phyloP scores from a whole-genome alignment of 1,140 invertebrate species.

The Protaetia brevitarsis region DNA sequence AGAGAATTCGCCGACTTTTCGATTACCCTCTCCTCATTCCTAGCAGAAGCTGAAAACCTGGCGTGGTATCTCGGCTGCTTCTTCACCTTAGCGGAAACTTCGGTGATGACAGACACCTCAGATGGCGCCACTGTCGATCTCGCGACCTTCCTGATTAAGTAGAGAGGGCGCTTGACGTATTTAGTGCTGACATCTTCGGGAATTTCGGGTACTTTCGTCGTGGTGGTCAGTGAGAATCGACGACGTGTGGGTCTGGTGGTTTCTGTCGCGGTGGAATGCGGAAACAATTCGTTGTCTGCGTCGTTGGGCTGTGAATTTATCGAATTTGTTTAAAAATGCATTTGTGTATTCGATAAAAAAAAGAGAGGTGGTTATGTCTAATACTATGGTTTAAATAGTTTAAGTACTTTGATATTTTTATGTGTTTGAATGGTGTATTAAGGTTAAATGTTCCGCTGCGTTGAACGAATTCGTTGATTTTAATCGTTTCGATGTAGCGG shows the following conservation, averaged over 20 bases:
- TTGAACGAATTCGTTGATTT: not conserved
- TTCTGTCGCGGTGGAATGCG: conserved; percentile 27
- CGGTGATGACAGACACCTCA: not conserved
- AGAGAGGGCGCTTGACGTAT: conserved; percentile 24
- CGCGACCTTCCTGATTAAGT: conserved; percentile 25
- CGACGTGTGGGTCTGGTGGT: conserved; percentile 28
- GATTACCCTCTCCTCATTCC: not conserved
- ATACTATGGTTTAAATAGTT: too few species aligned
- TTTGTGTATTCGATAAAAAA: too few species aligned
- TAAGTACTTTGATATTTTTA: not conserved
- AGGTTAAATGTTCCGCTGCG: not conserved
- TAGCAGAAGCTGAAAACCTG: conserved; percentile 27
- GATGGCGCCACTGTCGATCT: conserved; percentile 26
- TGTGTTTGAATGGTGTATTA: not conserved
- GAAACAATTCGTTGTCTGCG: conserved; percentile 39
- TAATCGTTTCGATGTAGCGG: conserved; percentile 1
- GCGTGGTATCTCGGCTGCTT: conserved; percentile 32
- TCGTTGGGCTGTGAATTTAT: conserved; percentile 34
- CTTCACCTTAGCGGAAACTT: not conserved
- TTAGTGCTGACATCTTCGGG: conserved; percentile 10
- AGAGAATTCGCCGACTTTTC: not conserved
- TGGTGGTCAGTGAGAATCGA: conserved; percentile 33
- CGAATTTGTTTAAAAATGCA: not conserved
- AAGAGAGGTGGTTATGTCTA: too few species aligned
- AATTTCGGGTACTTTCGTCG: conserved; percentile 29